Evolutionary conservation across 2,113 vertebrate species (phyloP), one percentile per base, ranked within the genome.

Genomic region (Seriola dumerili): DNA sequence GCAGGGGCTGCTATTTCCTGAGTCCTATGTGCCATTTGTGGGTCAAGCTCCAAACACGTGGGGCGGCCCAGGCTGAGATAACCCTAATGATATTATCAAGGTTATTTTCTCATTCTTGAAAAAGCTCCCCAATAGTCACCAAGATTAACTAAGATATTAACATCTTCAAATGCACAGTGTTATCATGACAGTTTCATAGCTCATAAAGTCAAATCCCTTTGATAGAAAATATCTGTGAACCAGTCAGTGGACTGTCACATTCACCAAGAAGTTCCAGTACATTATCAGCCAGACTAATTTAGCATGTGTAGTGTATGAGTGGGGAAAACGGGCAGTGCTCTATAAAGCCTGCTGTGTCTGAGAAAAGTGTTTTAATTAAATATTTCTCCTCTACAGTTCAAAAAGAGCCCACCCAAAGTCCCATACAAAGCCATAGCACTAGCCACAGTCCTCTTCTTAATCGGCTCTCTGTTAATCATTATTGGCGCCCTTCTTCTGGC

Each of bases 351-450:
- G 29, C 10, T 80, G 64, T 66, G 23, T 48, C n/a, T 63, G 44
- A 64, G 13, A 79, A 76, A 64, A 58, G 23, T 67, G 42, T 78
- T 79, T 62, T 82, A 76, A 88, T 78, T 14, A 67, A 77, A 83
- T 62, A 52, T 82, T 77, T 83, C 38, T 80, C 48, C 46, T 71
- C 46, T 44, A 0, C 93, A 99, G 98, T 99, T 99, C 93, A 99
- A 99, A 95, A 98, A 92, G 92, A 98, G 96, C 78, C 97, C 98
- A 19, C 97, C 98, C n/a, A 99, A 98, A 94, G 96, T 99, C 68
- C 98, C 98, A 1, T 99, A 99, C 93, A 99, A 99, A 94, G 98
- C 98, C 16, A 99, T 99, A 1, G 96, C 97, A 0, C 93, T 99
- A 21, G 98, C 98, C 3, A 85, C 96, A 0, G 95, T 98, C 80